Conservation (phyloP, 2,113 vertebrate species). For the Uropsilus gracilis region DNA sequence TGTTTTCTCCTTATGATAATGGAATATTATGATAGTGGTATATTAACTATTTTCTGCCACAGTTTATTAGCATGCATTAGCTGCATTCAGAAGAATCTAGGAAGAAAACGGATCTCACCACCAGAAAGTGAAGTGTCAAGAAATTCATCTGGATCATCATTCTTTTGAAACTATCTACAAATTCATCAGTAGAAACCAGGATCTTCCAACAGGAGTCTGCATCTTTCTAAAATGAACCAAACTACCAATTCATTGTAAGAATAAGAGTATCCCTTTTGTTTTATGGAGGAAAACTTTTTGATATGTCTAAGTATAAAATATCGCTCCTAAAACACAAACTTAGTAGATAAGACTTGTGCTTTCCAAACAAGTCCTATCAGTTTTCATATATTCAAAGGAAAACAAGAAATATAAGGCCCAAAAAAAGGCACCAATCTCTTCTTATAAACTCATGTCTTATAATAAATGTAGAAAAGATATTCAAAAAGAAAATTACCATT, state of each 20-base stretch:
- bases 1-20: not conserved
- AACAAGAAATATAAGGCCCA: not conserved
- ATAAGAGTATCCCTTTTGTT: not conserved
- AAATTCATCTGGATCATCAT: not conserved
- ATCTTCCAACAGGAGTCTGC: not conserved
- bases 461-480: not conserved
- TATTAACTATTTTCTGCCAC: not conserved
- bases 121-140: not conserved
- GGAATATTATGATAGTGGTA: not conserved
- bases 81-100: not conserved
- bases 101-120: not conserved
- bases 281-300: not conserved
- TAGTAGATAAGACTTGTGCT: too few relatives aligned
- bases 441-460: not conserved
- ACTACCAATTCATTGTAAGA: not conserved
- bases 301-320: not conserved
- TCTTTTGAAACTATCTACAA: not conserved
- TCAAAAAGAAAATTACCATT: not conserved
- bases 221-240: not conserved
- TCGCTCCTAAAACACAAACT: not conserved
- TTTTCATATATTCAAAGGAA: conserved; percentile 9
- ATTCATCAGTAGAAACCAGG: not conserved
- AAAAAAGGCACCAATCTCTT: not conserved
- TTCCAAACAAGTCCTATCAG: not conserved
- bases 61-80: not conserved